Base-by-base conservation (phyloP, 92 coral and sea anemone species). In the Palythoa grandis region DNA sequence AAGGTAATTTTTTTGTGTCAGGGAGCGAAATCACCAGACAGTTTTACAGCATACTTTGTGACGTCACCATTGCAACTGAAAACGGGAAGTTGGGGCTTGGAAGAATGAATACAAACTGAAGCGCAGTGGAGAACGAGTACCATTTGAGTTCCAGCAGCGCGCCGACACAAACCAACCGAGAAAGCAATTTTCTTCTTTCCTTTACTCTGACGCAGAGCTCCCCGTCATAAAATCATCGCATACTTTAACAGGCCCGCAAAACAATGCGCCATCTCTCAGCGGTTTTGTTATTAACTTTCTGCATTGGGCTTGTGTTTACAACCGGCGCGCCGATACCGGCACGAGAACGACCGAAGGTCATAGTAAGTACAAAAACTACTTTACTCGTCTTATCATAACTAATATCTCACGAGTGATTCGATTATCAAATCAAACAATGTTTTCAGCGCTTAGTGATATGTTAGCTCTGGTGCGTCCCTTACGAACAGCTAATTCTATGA, bases 311-410 rank as follows among this genome's bases (percentile, higher is more conserved):
- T 22, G 74, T 65, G 43, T 47, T 43, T 66, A 67, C 85, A 47
- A 66, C 72, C 74, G 74, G 85, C 47, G 74, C 74, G 39, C 74
- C 74, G 8, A 48, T 80, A 65, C 85, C 61, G 58, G 85, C 75
- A 48, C 66, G 25, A 29, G 29, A 80, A 15, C 85, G 48, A 23
- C 20, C 70, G 14, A 67, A 52, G 52, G 73, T 80, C 22, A 43
- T 80, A 47, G 85, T 80, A 48, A 80, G 85, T 80, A 80, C 20
- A 14, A n/a, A 63, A 22, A 63, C 20, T 79, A 19, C 15, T 25
- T 65, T 63, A 22, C 5, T 13, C 10, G 7, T 69, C 25, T 35
- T 12, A 11, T 29, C 15, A 37, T 69, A 25, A 11, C 14, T 11
- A 11, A 15, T 3, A 69, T 11, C 40, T 4, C 40, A 3, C 43